Evolutionary conservation across 2,797 vertebrate species (phyloP), one percentile per base, ranked within the genome.

Genomic region (Lacerta agilis): DNA sequence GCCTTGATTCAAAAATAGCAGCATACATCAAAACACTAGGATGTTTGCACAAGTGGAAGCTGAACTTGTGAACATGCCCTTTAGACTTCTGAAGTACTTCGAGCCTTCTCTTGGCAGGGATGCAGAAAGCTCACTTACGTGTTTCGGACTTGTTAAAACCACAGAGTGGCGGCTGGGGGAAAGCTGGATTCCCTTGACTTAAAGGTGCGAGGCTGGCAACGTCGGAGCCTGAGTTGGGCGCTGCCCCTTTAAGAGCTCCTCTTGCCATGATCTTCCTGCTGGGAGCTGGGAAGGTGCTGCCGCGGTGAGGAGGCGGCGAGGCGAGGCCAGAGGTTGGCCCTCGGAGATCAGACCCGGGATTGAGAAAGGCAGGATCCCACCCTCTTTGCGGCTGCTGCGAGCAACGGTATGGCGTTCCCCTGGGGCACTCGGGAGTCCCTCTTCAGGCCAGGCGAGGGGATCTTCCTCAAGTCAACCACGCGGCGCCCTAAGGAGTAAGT

Each of bases 161-260:
- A 66, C 25, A 11, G 36, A 18, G 61, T 64, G 61, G 61, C 18
- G 17, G 61, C n/a, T 17, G 36, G 33, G 33, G 29, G 15, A 33
- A 33, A 5, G 33, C n/a, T 73, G 71, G 71, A 36, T 18, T 13
- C 17, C 71, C 6, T 8, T 17, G 18, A 36, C 38, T 38, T 36
- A 41, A 75, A 49, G 49, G 49, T 15, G 49, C 36, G 38, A 18
- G 36, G 18, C 6, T 55, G 80, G 7, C 29, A 41, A 10, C 5
- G 23, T 17, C 20, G 45, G 69, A 55, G 43, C 67, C 9, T 1
- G 41, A 23, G 29, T 23, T 6, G 18, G 33, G 76, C 45, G 18
- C 69, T 80, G 66, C 49, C 18, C 36, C 94, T 94, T 95, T 95
- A 94, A 95, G 89, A 83, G 69, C 79, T 67, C 41, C 69, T 4